Percentiles rank a stretch among this genome's conserved stretches.
phyloP scores from a whole-genome alignment of 2,113 vertebrate species.

The Misgurnus anguillicaudatus region DNA sequence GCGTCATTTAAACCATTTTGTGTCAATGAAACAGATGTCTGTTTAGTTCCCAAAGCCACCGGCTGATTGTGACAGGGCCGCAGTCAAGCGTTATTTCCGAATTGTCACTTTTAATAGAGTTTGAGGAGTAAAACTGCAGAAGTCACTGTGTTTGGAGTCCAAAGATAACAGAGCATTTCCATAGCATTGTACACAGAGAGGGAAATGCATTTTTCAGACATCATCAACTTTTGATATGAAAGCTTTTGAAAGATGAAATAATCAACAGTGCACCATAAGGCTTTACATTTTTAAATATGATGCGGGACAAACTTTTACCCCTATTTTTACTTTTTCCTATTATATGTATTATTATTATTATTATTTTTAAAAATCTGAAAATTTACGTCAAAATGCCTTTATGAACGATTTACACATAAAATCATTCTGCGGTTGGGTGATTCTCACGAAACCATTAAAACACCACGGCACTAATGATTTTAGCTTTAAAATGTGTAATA shows the following conservation, averaged over 20 bases:
- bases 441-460: too few relatives aligned
- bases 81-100: background rate
- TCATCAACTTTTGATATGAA: background rate
- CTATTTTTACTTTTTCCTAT: too few relatives aligned
- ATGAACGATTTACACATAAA: too few relatives aligned
- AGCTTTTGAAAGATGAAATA: background rate
- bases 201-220: background rate
- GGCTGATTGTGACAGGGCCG: background rate
- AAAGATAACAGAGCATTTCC: background rate
- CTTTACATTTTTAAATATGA: too few relatives aligned
- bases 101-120: background rate
- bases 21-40: constrained; percentile 13
- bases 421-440: too few relatives aligned
- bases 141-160: background rate
- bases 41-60: background rate
- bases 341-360: too few relatives aligned
- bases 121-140: background rate
- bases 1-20: background rate
- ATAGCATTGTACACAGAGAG: background rate
- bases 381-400: too few relatives aligned
- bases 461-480: too few relatives aligned
- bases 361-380: too few relatives aligned
- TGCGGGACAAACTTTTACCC: too few relatives aligned
- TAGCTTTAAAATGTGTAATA: too few relatives aligned
- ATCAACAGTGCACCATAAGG: background rate